phyloP scores from a whole-genome alignment of 2,797 vertebrate genomes.

The Alectoris magna region DNA sequence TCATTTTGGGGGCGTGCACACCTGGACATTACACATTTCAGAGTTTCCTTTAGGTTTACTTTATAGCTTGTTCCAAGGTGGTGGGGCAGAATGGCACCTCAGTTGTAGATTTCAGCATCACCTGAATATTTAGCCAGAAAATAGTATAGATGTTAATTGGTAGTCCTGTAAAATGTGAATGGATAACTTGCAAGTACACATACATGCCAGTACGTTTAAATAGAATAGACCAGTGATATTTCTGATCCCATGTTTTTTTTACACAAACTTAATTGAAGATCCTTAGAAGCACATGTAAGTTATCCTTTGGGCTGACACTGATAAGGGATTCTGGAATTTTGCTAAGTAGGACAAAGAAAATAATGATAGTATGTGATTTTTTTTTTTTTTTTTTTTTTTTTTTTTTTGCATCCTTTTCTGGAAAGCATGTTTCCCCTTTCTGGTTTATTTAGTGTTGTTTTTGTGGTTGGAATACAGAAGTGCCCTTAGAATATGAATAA shows the following conservation, averaged over 20 bases:
- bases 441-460: not conserved
- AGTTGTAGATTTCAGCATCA: not conserved
- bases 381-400: not conserved
- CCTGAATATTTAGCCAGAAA: not conserved
- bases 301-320: conserved; percentile 14
- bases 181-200: not conserved
- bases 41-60: no score
- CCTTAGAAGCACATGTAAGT: not conserved
- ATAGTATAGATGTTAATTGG: not conserved
- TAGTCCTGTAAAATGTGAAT: not conserved
- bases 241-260: not conserved
- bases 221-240: not conserved
- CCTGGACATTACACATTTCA: no score
- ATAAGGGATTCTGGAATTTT: not conserved
- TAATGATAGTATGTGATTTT: not conserved
- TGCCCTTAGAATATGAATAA: not conserved
- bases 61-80: not conserved
- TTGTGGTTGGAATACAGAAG: not conserved
- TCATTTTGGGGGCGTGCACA: no score
- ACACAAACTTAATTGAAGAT: not conserved
- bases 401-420: not conserved
- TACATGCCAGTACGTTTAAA: not conserved
- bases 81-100: not conserved
- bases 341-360: not conserved
- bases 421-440: not conserved